phyloP scores from a whole-genome alignment of 2,888 invertebrate genomes.

The Drosophila flavopinicola region DNA sequence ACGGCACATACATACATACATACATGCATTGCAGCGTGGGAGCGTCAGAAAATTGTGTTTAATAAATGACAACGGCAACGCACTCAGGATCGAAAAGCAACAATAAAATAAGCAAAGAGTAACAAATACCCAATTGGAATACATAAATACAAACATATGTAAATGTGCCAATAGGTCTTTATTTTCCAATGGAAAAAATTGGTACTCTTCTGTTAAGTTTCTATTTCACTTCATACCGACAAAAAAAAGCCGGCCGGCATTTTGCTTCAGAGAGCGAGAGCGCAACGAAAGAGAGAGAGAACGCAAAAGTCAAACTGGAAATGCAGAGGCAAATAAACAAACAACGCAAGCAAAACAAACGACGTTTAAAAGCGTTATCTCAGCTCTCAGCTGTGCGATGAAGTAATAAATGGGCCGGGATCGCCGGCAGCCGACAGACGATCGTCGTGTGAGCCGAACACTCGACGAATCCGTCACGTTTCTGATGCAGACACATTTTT shows the following conservation, averaged over 20 bases:
- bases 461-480: constrained; percentile 34
- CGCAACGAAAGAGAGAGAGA: constrained; percentile 15
- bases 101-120: too few relatives aligned
- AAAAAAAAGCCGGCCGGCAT: constrained; percentile 49
- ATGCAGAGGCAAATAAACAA: constrained; percentile 32
- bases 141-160: too few relatives aligned
- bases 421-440: constrained; percentile 44
- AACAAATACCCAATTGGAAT: too few relatives aligned
- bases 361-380: constrained; percentile 40
- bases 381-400: constrained; percentile 57
- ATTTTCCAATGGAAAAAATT: neutral
- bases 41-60: neutral
- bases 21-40: neutral
- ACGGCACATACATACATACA: too few relatives aligned
- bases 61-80: too few relatives aligned
- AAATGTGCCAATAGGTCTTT: neutral
- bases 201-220: constrained; percentile 1
- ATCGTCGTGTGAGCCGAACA: constrained; percentile 38
- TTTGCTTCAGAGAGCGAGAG: constrained; percentile 16
- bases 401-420: constrained; percentile 65
- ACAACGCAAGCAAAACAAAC: constrained; percentile 57
- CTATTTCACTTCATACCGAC: constrained; percentile 2
- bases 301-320: constrained; percentile 33
- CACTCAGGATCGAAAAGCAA: too few relatives aligned
- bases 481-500: constrained; percentile 32